Base-by-base conservation (phyloP, 1,140 invertebrate genomes). In the Bombus consobrinus region DNA sequence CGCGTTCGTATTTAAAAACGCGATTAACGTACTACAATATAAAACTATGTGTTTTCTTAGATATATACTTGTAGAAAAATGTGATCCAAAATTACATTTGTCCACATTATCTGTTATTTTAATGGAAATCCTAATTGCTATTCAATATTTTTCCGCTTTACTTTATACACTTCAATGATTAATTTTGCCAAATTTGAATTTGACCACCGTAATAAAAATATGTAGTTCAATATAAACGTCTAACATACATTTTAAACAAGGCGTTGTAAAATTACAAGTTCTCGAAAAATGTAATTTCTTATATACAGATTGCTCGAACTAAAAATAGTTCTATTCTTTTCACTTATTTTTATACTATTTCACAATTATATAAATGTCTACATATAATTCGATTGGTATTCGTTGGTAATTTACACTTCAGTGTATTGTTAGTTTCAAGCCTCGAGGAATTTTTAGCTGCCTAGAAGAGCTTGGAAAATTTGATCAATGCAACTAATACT, bases 391-490 rank as follows among this genome's bases (percentile, higher is more conserved):
- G 25, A 79, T 28, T 28, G 71, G 3, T 47, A 41, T 69, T 83
- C 37, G 34, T 47, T 66, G 37, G 39, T 13, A 47, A 83, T 47
- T 3, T 22, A 78, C 39, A 62, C 71, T 62, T 83, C 41, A 37
- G 25, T 64, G 10, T 62, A 37, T n/a, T 71, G 64, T 68, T 76
- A 75, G 34, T 62, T 66, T 74, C 8, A 90, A 62, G 72, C 72
- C 8, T 81, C 53, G 32, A 71, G 68, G 64, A 82, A 69, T 71
- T 53, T 74, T 3, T 89, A 92, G 91, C 91, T 92, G 91, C 91
- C 91, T 91, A 78, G 91, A 92, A 92, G 91, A 91, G 91, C 91
- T 75, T 69, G 66, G 53, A 43, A 83, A 74, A 68, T 47, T 73
- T 85, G 37, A 83, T 84, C n/a, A 47, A 41, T 37, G 28, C 41